These are phyloP conservation scores for Pegoplata infirma DNA, from an alignment of 2,888 invertebrate genomes.

Conservation along the genomic window DNA sequence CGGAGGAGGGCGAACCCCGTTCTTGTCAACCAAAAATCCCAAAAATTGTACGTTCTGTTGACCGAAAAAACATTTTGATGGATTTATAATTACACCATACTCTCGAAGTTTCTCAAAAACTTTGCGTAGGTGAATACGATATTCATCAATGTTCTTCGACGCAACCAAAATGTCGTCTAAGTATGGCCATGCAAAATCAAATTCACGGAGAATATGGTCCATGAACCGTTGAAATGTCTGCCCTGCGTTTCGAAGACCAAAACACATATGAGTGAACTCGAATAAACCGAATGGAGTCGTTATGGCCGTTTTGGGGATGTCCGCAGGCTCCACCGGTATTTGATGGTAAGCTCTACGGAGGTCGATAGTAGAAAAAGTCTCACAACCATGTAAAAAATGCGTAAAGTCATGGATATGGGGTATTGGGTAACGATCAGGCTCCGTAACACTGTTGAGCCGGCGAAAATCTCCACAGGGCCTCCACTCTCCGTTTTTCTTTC, in stretches of 20 bases:
- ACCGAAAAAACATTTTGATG: conserved; percentile 58
- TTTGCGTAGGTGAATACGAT: conserved; percentile 63
- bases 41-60: conserved; percentile 50
- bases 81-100: conserved; percentile 64
- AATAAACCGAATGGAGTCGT: conserved; percentile 58
- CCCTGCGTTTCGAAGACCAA: conserved; percentile 55
- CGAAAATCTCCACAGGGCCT: conserved; percentile 34
- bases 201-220: conserved; percentile 47
- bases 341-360: conserved; percentile 56
- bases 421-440: conserved; percentile 50
- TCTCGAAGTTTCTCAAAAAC: conserved; percentile 64
- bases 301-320: conserved; percentile 57
- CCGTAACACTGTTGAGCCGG: conserved; percentile 17
- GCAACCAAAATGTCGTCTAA: conserved; percentile 68
- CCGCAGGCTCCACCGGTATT: conserved; percentile 45
- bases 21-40: conserved; percentile 38
- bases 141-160: conserved; percentile 55
- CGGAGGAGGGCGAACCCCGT: conserved; percentile 40
- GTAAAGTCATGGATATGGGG: conserved; percentile 44
- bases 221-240: conserved; percentile 57
- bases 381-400: conserved; percentile 8
- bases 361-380: conserved; percentile 50
- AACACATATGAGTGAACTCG: conserved; percentile 50
- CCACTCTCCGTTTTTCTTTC: conserved; percentile 53
- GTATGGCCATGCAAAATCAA: conserved; percentile 62